Evolutionary conservation across 2,888 invertebrate species (phyloP).

Genomic region (Macrophya alboannulata): DNA sequence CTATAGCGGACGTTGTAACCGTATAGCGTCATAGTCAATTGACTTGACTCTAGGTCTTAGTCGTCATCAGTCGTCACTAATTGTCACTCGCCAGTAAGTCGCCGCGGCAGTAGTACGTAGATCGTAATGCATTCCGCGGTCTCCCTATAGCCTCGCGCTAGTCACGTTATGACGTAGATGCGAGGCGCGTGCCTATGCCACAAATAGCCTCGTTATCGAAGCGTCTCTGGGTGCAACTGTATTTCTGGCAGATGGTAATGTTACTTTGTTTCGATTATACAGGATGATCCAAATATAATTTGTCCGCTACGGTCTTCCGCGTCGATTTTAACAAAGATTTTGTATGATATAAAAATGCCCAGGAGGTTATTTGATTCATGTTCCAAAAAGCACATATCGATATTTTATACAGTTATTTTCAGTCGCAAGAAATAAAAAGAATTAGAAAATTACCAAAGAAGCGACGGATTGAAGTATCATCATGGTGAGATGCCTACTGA

Average conservation of each 20-base stretch:
- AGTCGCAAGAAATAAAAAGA: background rate
- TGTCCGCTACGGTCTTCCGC: background rate
- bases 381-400: background rate
- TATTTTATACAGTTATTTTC: background rate
- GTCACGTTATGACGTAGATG: slow-evolving; percentile 28
- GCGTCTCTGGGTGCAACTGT: background rate
- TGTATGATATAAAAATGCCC: background rate
- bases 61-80: background rate
- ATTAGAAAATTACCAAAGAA: background rate
- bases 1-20: background rate
- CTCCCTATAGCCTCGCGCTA: slow-evolving; percentile 4
- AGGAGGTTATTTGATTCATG: background rate
- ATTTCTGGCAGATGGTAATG: background rate
- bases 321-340: background rate
- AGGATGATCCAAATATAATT: background rate
- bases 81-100: slow-evolving; percentile 7
- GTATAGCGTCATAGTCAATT: background rate
- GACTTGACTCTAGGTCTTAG: background rate
- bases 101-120: background rate
- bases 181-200: slow-evolving; percentile 30
- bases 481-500: background rate
- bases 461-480: background rate
- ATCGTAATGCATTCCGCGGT: slow-evolving; percentile 26
- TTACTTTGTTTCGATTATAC: background rate
- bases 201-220: slow-evolving; percentile 35